These are phyloP conservation scores for Nansenia antarctica DNA, from an alignment of 2,113 vertebrate species.

Conservation along the genomic window DNA sequence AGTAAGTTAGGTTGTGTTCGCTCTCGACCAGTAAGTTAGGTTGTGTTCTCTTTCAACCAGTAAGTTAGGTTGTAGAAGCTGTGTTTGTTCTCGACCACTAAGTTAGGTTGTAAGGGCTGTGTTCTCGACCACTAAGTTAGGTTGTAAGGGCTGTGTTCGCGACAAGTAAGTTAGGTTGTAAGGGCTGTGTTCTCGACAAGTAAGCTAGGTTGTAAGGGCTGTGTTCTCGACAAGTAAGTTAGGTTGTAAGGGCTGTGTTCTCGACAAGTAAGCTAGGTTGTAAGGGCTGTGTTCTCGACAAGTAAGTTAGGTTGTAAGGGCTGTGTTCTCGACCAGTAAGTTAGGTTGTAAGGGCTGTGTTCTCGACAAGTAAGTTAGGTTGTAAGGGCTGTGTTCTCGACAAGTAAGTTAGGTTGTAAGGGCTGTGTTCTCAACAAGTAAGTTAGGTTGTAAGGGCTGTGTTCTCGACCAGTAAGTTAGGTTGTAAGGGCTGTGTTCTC, in stretches of 20 bases:
- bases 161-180: slow-evolving; percentile 84
- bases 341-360: slow-evolving; percentile 85
- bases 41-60: not conserved
- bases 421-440: slow-evolving; percentile 90
- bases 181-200: slow-evolving; percentile 92
- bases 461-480: slow-evolving; percentile 85
- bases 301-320: slow-evolving; percentile 85
- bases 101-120: slow-evolving; percentile 84
- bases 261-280: slow-evolving; percentile 84
- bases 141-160: slow-evolving; percentile 91
- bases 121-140: slow-evolving; percentile 85
- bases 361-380: slow-evolving; percentile 84
- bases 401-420: slow-evolving; percentile 83
- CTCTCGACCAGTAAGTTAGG: slow-evolving; percentile 85
- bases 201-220: slow-evolving; percentile 84
- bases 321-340: slow-evolving; percentile 90
- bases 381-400: slow-evolving; percentile 91
- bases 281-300: slow-evolving; percentile 89
- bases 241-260: slow-evolving; percentile 87
- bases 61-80: slow-evolving; percentile 79
- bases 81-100: slow-evolving; percentile 90
- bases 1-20: slow-evolving; percentile 86
- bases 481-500: slow-evolving; percentile 88
- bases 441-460: slow-evolving; percentile 84
- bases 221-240: slow-evolving; percentile 88